Conservation (phyloP, 1,140 invertebrate species). For the Hylaeus anthracinus region DNA sequence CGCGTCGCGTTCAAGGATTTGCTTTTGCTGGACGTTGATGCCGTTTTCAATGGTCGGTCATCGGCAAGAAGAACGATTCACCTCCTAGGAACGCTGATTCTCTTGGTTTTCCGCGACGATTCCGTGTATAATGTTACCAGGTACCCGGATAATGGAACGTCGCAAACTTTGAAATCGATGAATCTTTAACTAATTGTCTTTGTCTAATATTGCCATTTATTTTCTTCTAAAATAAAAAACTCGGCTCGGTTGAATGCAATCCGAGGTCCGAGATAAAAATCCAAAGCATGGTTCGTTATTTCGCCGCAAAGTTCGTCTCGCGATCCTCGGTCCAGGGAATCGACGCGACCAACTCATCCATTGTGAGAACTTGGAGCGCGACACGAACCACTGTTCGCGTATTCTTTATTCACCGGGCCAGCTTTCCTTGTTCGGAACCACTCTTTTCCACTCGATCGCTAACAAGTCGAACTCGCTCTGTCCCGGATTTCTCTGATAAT, state of each 20-base stretch:
- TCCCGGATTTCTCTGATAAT: conserved; percentile 10
- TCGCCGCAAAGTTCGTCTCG: not conserved
- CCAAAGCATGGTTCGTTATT: not conserved
- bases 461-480: not conserved
- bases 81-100: conserved; percentile 33
- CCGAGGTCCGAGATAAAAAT: not conserved
- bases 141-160: conserved; percentile 30
- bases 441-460: not conserved
- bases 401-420: not conserved
- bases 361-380: not conserved
- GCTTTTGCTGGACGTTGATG: too few relatives aligned
- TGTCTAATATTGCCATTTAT: too few relatives aligned
- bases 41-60: conserved; percentile 33
- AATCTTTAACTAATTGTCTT: conserved; percentile 37
- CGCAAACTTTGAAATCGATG: not conserved
- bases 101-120: conserved; percentile 25
- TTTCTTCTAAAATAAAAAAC: too few relatives aligned
- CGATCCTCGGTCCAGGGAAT: too few relatives aligned
- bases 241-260: too few relatives aligned
- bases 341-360: not conserved
- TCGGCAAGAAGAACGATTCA: not conserved
- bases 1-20: too few relatives aligned
- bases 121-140: not conserved
- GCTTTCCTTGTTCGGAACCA: not conserved
- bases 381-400: not conserved